These are phyloP conservation scores for Hippocampus kuda DNA, from an alignment of 2,797 vertebrate species.

Conservation along the genomic window DNA sequence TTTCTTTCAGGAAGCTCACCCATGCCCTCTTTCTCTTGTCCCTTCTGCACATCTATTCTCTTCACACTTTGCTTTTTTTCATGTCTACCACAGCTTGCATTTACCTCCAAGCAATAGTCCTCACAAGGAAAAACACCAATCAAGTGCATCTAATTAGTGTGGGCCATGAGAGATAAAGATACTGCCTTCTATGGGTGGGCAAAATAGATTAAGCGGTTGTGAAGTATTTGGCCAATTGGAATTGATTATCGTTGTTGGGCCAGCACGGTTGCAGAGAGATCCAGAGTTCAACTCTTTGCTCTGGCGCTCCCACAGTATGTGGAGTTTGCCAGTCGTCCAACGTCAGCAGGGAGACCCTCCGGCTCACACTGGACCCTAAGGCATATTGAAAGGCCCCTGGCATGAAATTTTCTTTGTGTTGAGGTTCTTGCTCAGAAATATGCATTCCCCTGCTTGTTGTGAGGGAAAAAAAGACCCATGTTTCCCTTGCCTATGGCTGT, in stretches of 20 bases:
- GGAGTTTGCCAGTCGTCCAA: no score
- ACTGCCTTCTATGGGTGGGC: neutral
- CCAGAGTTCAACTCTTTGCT: neutral
- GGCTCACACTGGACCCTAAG: neutral
- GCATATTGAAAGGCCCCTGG: no score
- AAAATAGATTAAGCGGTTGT: neutral
- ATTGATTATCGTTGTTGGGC: neutral
- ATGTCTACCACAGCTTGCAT: neutral
- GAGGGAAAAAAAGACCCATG: no score
- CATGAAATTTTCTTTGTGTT: no score
- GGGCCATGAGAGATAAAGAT: neutral
- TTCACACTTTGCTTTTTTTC: neutral
- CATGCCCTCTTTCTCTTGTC: constrained; percentile 14
- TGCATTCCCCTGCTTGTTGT: no score
- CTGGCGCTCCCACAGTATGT: no score
- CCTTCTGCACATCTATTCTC: constrained; percentile 15
- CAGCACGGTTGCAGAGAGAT: neutral
- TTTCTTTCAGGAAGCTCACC: constrained; percentile 29
- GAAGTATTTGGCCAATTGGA: neutral
- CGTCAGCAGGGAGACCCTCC: neutral
- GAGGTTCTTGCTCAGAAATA: no score
- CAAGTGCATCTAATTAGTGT: constrained; percentile 3
- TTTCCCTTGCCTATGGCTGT: no score
- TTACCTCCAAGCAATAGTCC: neutral
- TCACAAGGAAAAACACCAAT: neutral